Evolutionary conservation across 2,797 vertebrate species (phyloP).

Genomic region (Linurgus olivaceus): DNA sequence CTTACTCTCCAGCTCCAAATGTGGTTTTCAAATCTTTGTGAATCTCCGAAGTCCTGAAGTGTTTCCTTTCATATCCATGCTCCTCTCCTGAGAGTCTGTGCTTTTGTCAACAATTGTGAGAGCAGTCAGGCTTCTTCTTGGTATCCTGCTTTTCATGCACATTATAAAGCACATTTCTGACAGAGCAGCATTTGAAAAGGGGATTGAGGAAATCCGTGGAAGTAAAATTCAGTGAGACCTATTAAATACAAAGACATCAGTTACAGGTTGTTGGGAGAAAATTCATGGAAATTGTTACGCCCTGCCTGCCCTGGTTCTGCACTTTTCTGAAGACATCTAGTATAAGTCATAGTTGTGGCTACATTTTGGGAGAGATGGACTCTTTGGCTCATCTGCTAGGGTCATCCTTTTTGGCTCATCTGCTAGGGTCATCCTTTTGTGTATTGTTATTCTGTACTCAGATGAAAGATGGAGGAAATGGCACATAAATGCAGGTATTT

Average conservation of each 20-base stretch:
- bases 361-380: not conserved
- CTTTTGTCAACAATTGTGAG: not conserved
- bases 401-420: not conserved
- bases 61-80: not conserved
- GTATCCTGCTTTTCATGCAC: not conserved
- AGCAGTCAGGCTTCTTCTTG: not conserved
- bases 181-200: not conserved
- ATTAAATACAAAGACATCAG: not conserved
- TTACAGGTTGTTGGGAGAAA: not conserved
- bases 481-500: not conserved
- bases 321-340: not conserved
- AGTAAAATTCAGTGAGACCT: not conserved
- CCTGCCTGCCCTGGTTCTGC: not conserved
- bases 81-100: not conserved
- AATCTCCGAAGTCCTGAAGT: not conserved
- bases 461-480: not conserved
- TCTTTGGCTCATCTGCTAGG: not conserved
- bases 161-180: not conserved
- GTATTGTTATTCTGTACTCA: not conserved
- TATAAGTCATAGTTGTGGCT: fast-evolving
- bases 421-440: not conserved
- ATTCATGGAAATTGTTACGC: not conserved
- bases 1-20: not conserved
- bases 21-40: not conserved
- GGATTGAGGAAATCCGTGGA: not conserved